These are phyloP conservation scores for Eupelmus urozonus DNA, from an alignment of 2,888 invertebrate species.

Conservation along the genomic window DNA sequence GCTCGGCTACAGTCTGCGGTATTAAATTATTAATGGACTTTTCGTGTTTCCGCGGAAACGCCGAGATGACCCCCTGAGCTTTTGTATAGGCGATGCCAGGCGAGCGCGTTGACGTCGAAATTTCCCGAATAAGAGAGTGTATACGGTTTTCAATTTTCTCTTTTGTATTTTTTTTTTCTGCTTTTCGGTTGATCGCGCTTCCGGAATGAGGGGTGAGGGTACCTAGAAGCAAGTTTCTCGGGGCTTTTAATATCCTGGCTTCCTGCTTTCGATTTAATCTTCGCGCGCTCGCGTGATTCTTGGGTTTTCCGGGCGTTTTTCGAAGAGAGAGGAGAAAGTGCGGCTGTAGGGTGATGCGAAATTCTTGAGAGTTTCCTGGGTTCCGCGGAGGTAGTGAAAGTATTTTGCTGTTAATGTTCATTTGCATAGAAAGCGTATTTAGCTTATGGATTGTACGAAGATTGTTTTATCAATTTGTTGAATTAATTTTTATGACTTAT, in stretches of 20 bases:
- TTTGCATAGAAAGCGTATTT: too few species aligned
- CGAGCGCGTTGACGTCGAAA: conserved; percentile 27
- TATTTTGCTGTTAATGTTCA: too few species aligned
- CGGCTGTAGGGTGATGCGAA: too few species aligned
- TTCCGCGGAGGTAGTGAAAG: not conserved
- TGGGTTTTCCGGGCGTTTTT: conserved; percentile 18
- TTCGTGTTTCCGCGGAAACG: conserved; percentile 66
- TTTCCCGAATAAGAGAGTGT: conserved; percentile 16
- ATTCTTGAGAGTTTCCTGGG: too few species aligned
- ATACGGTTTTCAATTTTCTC: not conserved
- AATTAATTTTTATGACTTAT: too few species aligned
- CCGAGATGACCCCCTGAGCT: conserved; percentile 49
- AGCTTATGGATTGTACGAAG: too few species aligned
- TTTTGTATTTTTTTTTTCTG: not conserved
- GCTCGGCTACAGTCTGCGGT: conserved; percentile 44
- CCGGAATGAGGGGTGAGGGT: not conserved
- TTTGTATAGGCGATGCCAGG: conserved; percentile 5
- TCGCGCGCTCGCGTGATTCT: conserved; percentile 11
- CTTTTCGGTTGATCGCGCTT: conserved; percentile 8
- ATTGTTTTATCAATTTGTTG: too few species aligned
- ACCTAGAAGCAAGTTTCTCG: conserved; percentile 44
- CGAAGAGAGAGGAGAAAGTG: not conserved
- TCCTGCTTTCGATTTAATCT: conserved; percentile 48
- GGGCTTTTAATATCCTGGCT: conserved; percentile 38
- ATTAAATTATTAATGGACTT: conserved; percentile 73